phyloP scores from a whole-genome alignment of 2,797 vertebrate species.

The Pangasius mekongensis region DNA sequence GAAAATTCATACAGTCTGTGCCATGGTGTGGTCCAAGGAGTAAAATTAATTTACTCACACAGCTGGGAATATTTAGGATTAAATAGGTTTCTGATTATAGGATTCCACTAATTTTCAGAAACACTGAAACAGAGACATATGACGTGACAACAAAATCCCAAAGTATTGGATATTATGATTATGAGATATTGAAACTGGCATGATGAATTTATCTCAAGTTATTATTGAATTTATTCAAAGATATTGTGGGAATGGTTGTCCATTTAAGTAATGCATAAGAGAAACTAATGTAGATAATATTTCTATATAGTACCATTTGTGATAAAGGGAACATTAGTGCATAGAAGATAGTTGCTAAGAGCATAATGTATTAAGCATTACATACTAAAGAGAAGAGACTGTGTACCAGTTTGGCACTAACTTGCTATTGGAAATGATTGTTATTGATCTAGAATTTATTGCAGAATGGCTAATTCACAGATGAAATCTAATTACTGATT shows the following conservation, averaged over 20 bases:
- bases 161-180: neutral
- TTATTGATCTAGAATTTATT: neutral
- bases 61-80: neutral
- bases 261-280: neutral
- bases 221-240: neutral
- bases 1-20: neutral
- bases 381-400: neutral
- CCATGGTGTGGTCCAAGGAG: neutral
- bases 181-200: neutral
- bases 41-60: slow-evolving; percentile 7
- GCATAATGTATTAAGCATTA: neutral
- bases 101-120: neutral
- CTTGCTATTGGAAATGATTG: neutral
- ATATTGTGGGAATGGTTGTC: neutral
- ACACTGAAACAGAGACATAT: neutral
- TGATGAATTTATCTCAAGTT: neutral
- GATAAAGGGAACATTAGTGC: neutral
- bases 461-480: neutral
- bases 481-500: neutral
- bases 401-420: neutral
- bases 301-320: neutral
- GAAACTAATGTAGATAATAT: neutral
- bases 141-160: neutral
- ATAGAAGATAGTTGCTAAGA: neutral
- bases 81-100: neutral